Evolutionary conservation across 2,888 invertebrate genomes (phyloP), one percentile per base, ranked within the genome.

Genomic region (Masnerella sp.): DNA sequence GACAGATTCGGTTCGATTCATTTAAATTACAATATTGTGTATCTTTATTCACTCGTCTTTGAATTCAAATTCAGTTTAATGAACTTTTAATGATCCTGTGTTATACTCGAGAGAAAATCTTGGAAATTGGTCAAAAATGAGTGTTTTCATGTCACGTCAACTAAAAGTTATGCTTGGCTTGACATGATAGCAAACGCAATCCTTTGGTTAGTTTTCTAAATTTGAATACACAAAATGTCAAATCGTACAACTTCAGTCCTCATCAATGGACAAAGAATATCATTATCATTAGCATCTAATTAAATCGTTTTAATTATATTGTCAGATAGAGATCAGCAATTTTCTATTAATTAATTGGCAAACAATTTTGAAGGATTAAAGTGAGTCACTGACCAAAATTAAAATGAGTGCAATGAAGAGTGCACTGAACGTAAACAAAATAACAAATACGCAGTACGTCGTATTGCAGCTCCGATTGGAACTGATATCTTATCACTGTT

Each of bases 111-210:
- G 11, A 2, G 4, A 14, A 20, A 42, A 20, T 20, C 2, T 18
- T 0, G 18, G 9, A 5, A 45, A 45, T 30, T n/a, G 9, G 2
- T 14, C 17, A 18, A 49, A 49, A 49, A 49, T 32, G 15, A 30
- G 34, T 32, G 17, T 49, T 49, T 49, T 49, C 30, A 32, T 49
- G 32, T 49, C 32, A 49, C 30, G 32, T 32, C 30, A 32, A 49
- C 17, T 32, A 11, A 15, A 49, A 32, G 49, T 18, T 18, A 49
- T 32, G 49, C 18, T 49, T 49, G 49, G 49, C 3, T 49, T 49
- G 34, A 32, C 34, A 18, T 32, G 49, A 43, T 43, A 25, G 14
- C 7, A 28, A 45, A 34, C 12, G 34, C 15, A 5, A 15, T 1
- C 1, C 15, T 47, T 47, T n/a, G 28, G 28, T 30, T 30, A 47